These are phyloP conservation scores for Notamacropus eugenii DNA, from an alignment of 2,797 vertebrate species.

Conservation along the genomic window DNA sequence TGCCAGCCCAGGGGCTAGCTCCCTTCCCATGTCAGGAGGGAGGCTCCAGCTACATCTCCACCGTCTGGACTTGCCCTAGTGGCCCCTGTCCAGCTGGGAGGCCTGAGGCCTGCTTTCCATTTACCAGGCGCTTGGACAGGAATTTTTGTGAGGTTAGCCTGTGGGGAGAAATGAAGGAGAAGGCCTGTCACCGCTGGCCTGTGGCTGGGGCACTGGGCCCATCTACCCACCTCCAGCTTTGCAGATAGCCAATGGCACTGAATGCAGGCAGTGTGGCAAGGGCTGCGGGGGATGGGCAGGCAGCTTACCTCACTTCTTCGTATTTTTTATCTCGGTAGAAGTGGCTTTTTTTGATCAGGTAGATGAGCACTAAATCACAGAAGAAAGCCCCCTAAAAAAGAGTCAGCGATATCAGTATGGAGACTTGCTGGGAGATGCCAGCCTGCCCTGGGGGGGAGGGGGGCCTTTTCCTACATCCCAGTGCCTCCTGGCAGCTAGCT, in stretches of 20 bases:
- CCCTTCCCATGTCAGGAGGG: neutral
- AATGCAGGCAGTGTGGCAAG: too few relatives aligned
- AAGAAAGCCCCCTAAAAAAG: constrained; percentile 92
- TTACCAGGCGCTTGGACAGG: constrained; percentile 11
- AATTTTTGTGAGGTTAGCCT: constrained; percentile 73
- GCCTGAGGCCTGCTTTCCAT: constrained; percentile 72
- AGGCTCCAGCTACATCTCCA: neutral
- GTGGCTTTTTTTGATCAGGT: constrained; percentile 95
- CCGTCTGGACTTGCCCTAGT: too few relatives aligned
- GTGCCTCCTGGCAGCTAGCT: neutral
- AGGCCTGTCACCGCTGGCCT: neutral
- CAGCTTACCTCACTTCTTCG: constrained; percentile 93
- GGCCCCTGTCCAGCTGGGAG: constrained; percentile 25
- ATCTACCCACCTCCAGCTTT: too few relatives aligned
- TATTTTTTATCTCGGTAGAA: constrained; percentile 96
- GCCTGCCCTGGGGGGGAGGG: neutral
- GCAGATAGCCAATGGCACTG: neutral
- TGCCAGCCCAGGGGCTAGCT: neutral
- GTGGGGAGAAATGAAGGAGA: neutral
- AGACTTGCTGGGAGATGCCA: neutral
- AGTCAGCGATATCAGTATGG: neutral
- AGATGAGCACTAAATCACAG: constrained; percentile 95
- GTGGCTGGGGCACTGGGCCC: too few relatives aligned
- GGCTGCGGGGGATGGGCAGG: neutral
- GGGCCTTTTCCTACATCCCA: neutral